phyloP scores from a whole-genome alignment of 2,888 invertebrate genomes.

The Buathra laborator region DNA sequence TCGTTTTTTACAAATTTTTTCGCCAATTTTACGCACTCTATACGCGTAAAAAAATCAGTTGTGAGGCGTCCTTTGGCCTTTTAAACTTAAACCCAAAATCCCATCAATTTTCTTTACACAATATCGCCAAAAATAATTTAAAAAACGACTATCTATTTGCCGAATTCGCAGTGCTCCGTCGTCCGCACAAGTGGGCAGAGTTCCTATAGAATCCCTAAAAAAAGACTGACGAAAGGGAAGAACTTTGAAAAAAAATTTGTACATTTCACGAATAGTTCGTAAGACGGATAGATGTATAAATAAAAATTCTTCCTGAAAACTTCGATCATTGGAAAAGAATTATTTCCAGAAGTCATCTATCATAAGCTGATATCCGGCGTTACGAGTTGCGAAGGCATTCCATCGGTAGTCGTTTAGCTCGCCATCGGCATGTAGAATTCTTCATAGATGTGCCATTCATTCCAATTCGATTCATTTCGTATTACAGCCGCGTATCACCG shows the following conservation, averaged over 20 bases:
- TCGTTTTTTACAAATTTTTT: too few relatives aligned
- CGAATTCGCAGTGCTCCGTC: neutral
- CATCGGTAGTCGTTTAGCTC: neutral
- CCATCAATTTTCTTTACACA: too few relatives aligned
- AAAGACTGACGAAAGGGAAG: conserved; percentile 16
- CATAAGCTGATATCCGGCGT: neutral
- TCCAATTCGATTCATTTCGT: neutral
- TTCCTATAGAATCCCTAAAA: conserved; percentile 25
- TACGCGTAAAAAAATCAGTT: too few relatives aligned
- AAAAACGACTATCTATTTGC: neutral
- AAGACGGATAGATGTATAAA: conserved; percentile 52
- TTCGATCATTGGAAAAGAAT: neutral
- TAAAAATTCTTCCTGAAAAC: conserved; percentile 32
- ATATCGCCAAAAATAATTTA: neutral
- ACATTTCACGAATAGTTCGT: conserved; percentile 26
- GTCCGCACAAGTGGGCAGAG: conserved; percentile 7
- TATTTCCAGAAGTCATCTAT: neutral
- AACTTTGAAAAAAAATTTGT: conserved; percentile 12
- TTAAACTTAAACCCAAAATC: too few relatives aligned
- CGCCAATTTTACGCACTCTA: too few relatives aligned
- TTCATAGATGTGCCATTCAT: neutral
- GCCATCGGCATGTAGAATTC: conserved; percentile 1
- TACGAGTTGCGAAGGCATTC: neutral
- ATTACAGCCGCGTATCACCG: neutral
- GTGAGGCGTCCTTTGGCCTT: too few relatives aligned